Conservation (phyloP, 2,888 invertebrate genomes). For the Drosophila vallismaia region DNA sequence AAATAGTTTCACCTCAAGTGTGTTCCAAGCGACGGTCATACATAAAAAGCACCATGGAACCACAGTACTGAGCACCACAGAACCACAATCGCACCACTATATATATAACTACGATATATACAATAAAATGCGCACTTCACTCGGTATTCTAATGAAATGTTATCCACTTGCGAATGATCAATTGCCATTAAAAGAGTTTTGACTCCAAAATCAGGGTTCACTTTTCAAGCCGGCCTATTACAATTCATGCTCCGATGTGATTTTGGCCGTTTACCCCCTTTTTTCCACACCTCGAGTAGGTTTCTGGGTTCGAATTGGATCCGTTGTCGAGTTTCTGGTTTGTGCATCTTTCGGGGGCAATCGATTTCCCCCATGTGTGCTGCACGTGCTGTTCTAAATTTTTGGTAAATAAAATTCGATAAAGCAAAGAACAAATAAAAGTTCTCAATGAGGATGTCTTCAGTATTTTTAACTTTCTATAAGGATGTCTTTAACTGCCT, state of each 20-base stretch:
- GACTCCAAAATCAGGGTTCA: conserved; percentile 68
- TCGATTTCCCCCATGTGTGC: background rate
- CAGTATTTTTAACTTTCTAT: background rate
- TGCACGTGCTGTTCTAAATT: conserved; percentile 3
- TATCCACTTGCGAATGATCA: conserved; percentile 82
- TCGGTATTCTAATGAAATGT: conserved; percentile 80
- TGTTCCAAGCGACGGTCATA: conserved; percentile 67
- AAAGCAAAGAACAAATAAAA: too few species aligned
- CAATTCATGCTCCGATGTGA: conserved; percentile 18
- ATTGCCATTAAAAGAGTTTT: conserved; percentile 83
- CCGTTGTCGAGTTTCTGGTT: conserved; percentile 1
- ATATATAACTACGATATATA: conserved; percentile 9
- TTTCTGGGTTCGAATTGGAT: conserved; percentile 8
- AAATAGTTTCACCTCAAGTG: conserved; percentile 75
- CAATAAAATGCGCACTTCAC: conserved; percentile 61
- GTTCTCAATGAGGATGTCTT: background rate
- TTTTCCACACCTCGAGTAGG: background rate
- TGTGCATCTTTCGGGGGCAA: conserved; percentile 3
- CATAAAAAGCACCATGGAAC: conserved; percentile 17
- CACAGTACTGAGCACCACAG: conserved; percentile 18
- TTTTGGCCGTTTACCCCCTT: conserved; percentile 1
- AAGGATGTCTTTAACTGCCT: too few species aligned
- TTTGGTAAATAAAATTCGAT: background rate
- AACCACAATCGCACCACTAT: conserved; percentile 9
- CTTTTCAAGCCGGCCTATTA: conserved; percentile 45